Conservation (phyloP, 1,140 invertebrate species). For the Pogonus chalceus region DNA sequence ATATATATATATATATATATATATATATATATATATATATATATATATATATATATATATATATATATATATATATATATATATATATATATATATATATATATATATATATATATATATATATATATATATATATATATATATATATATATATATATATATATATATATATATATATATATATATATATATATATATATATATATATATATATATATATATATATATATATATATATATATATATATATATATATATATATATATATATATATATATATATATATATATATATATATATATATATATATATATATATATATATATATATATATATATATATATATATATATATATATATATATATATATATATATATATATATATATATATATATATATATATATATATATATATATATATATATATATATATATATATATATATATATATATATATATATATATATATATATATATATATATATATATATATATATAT, state of each 20-base stretch:
- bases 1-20: not conserved
- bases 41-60: not conserved
- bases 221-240: not conserved
- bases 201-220: not conserved
- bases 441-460: not conserved
- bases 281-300: not conserved
- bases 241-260: not conserved
- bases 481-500: not conserved
- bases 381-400: not conserved
- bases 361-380: not conserved
- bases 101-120: not conserved
- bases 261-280: not conserved
- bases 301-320: not conserved
- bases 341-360: not conserved
- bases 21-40: not conserved
- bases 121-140: not conserved
- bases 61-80: not conserved
- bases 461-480: not conserved
- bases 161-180: not conserved
- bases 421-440: not conserved
- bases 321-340: not conserved
- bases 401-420: not conserved
- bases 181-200: not conserved
- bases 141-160: constrained; percentile 4
- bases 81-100: not conserved